phyloP scores from a whole-genome alignment of 2,797 vertebrate genomes.

The Poecilia picta region DNA sequence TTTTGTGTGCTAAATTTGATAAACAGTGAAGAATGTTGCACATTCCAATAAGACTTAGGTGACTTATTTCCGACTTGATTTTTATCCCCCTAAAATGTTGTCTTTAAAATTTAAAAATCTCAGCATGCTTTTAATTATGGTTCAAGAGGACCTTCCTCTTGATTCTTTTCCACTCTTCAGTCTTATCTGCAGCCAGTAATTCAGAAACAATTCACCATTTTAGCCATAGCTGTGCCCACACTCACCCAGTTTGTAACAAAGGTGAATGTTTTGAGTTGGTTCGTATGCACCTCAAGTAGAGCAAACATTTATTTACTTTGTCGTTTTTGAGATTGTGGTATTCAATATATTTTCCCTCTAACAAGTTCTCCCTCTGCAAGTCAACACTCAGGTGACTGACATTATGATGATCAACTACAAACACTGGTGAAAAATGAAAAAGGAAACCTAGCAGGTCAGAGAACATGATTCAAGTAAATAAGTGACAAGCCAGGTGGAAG shows the following conservation, averaged over 20 bases:
- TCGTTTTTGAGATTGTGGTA: constrained; percentile 19
- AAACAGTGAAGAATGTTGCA: background rate
- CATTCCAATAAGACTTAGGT: background rate
- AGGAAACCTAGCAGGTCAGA: constrained; percentile 15
- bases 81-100: background rate
- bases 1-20: background rate
- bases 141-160: constrained; percentile 35
- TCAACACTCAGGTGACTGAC: constrained; percentile 22
- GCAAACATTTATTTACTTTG: constrained; percentile 7
- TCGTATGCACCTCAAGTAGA: constrained; percentile 19
- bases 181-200: constrained; percentile 20
- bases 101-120: background rate
- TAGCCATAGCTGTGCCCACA: background rate
- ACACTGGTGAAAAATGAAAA: constrained; percentile 17
- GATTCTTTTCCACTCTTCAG: constrained; percentile 29
- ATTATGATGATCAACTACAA: constrained; percentile 25
- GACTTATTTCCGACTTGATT: background rate
- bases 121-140: background rate
- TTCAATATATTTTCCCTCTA: constrained; percentile 8
- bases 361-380: constrained; percentile 24
- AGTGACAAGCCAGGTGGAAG: constrained; percentile 17
- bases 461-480: constrained; percentile 32
- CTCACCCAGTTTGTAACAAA: background rate
- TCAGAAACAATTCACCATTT: constrained; percentile 29
- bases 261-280: background rate